Evolutionary conservation across 2,113 vertebrate genomes (phyloP).

Genomic region (Megaleporinus macrocephalus): DNA sequence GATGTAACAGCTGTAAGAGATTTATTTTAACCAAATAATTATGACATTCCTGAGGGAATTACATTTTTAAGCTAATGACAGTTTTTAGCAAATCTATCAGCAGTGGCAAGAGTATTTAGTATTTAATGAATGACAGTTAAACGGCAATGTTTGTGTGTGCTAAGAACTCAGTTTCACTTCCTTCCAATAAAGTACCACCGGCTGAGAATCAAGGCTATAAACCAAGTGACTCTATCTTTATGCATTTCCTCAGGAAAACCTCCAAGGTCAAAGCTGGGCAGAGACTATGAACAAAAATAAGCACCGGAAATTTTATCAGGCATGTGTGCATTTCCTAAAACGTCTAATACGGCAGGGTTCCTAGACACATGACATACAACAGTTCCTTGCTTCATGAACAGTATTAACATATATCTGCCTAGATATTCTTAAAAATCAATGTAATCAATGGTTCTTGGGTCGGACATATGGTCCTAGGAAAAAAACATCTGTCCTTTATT

Average conservation of each 20-base stretch:
- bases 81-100: background rate
- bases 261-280: slow-evolving; percentile 17
- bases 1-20: no score
- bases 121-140: background rate
- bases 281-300: slow-evolving; percentile 6
- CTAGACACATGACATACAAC: background rate
- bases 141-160: background rate
- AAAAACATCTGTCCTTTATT: no score
- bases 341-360: slow-evolving; percentile 6
- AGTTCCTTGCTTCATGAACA: no score
- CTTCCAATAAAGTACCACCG: slow-evolving; percentile 23
- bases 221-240: slow-evolving; percentile 37
- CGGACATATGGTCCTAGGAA: no score
- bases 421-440: no score
- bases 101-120: background rate
- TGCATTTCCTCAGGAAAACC: slow-evolving; percentile 64
- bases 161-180: background rate
- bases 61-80: background rate
- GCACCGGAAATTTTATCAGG: background rate
- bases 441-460: no score
- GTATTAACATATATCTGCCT: no score
- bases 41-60: background rate
- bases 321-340: background rate
- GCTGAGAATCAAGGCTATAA: slow-evolving; percentile 26
- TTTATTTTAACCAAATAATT: background rate